Base-by-base conservation (phyloP, 2,888 invertebrate species). In the Philaethria dido region DNA sequence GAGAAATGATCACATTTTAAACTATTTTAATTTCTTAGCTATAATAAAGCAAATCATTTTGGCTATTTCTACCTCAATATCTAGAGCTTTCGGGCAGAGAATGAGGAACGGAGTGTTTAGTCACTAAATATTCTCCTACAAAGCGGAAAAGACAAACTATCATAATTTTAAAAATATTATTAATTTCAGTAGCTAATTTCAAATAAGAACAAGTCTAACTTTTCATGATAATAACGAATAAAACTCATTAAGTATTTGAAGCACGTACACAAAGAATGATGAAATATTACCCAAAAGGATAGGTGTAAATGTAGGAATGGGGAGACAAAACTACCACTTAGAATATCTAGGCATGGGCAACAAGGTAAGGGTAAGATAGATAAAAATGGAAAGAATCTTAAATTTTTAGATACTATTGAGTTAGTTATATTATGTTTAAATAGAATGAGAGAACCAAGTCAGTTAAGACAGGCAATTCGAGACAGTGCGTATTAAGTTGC, bases 231-330 rank as follows among this genome's bases (percentile, higher is more conserved):
- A 39, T 14, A 57, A 11, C 14, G 55, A 57, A 57, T 57, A 5
- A 42, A 57, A 42, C 20, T n/a, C 39, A 39, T 52, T 52, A 33
- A 29, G 29, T 52, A 52, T 9, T 52, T 52, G 11, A 14, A 11
- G 52, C 52, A 52, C 52, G 52, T 52, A 52, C n/a, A 52, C 52
- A 16, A 52, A 16, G 33, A 52, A 52, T 33, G 29, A 29, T 52
- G 52, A 52, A 52, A 52, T 52, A 52, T 52, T 52, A 52, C 29
- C 6, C 16, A 33, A 52, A 33, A 52, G 33, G 52, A 52, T 33
- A 52, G 52, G 52, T 52, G 29, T 25, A n/a, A 52, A 16, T 52
- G 16, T 52, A 16, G 29, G 3, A 39, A 29, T 33, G 11, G n/a
- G 50, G 9, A 11, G 29, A 16, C 50, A 1, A 50, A 29, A 16